Conservation (phyloP, 2,797 vertebrate species). For the Propithecus deckenii region DNA sequence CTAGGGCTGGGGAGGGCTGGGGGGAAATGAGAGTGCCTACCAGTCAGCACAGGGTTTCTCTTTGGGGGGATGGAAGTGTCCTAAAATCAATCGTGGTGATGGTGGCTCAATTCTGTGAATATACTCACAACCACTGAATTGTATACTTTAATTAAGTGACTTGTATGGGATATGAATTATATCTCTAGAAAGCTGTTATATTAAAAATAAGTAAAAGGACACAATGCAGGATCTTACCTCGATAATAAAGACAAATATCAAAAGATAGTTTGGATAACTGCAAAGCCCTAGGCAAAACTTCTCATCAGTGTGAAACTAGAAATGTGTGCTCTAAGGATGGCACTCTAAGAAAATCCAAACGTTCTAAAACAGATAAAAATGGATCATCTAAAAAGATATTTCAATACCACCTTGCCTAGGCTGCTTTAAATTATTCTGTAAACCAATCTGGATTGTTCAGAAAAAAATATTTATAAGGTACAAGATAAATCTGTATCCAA, state of each 20-base stretch:
- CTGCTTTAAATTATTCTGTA: background rate
- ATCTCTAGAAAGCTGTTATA: background rate
- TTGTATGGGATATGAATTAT: background rate
- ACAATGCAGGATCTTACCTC: background rate
- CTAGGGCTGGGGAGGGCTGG: background rate
- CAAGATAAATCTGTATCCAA: background rate
- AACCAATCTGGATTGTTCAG: background rate
- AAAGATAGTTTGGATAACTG: background rate
- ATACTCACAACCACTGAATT: background rate
- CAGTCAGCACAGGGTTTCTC: background rate
- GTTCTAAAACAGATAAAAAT: background rate
- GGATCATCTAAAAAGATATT: background rate
- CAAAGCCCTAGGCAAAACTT: background rate
- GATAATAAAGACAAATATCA: background rate
- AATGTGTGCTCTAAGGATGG: background rate
- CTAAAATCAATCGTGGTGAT: background rate
- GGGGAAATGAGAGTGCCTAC: background rate
- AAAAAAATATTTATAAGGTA: background rate
- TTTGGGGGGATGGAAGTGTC: background rate
- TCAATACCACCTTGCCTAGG: background rate
- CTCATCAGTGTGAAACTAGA: background rate
- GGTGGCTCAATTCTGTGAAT: background rate
- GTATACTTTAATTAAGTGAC: background rate
- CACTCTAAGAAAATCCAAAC: background rate
- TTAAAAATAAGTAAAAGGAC: conserved; percentile 7